These are phyloP conservation scores for Chelon auratus DNA, from an alignment of 2,797 vertebrate species.

Conservation along the genomic window DNA sequence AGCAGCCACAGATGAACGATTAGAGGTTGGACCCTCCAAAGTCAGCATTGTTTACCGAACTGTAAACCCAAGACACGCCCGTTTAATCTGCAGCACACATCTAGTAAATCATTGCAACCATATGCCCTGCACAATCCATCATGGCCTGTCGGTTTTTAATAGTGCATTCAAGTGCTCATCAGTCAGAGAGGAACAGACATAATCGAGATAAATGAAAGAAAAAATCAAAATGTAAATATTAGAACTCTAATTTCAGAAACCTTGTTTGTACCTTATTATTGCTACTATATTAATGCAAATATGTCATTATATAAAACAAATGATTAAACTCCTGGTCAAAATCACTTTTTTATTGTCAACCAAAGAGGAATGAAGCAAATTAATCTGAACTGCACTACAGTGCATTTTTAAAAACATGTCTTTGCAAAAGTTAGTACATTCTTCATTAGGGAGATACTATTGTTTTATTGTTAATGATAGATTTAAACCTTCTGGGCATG, in stretches of 20 bases:
- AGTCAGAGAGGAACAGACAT: constrained; percentile 9
- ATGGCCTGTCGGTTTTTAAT: not conserved
- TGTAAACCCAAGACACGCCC: not conserved
- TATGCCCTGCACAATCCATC: constrained; percentile 15
- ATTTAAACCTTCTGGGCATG: not conserved
- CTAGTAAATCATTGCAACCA: not conserved
- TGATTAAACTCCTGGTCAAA: not conserved
- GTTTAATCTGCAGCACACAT: constrained; percentile 23
- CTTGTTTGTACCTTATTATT: not conserved
- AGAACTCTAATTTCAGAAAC: not conserved
- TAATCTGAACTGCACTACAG: not conserved
- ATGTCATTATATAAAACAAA: not conserved
- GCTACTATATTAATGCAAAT: too few relatives aligned
- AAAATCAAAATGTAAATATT: not conserved
- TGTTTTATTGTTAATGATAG: not conserved
- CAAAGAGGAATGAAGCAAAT: too few relatives aligned
- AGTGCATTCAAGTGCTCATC: constrained; percentile 20
- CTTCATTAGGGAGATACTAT: not conserved
- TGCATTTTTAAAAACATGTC: not conserved
- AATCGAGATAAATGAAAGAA: constrained; percentile 22
- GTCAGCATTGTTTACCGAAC: not conserved
- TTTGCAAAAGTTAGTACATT: not conserved
- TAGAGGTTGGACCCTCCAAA: constrained; percentile 2
- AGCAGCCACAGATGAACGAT: not conserved
- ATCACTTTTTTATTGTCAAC: not conserved